Evolutionary conservation across 1,140 invertebrate species (phyloP), one percentile per base, ranked within the genome.

Genomic region (Schmidtea mediterranea): DNA sequence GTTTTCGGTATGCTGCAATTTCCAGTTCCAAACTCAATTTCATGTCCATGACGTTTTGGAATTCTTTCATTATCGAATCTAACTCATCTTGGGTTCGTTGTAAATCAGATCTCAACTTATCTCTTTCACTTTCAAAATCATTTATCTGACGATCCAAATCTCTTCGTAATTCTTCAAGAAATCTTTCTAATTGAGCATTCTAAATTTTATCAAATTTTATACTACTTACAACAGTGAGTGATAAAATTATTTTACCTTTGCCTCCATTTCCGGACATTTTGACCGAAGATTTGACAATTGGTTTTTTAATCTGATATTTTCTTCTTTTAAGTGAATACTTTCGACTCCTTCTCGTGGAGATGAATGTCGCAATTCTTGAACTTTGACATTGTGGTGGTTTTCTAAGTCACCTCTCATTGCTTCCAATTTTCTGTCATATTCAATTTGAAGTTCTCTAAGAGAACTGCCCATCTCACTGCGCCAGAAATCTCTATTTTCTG

Each of bases 281-380:
- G 55, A 54, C 16, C 66, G 57, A 23, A 66, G 46, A 51, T 70
- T 68, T 13, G 57, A 56, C 40, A 69, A 54, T 51, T 64, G 60
- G 39, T 58, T 61, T 19, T 59, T 55, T 5, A 69, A 53, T 49
- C 67, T 66, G 57, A 66, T 69, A 50, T 61, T 59, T 53, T 70
- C 69, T 50, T 70, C 69, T 24, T 63, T 62, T 16, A 60, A 54
- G 52, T 69, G 65, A 2, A 62, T 60, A 36, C 66, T 61, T 52
- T 70, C 69, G 62, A 69, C 67, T 56, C 68, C 68, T 51, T 69
- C 64, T 41, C 67, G 63, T 26, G 63, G 65, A 41, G 65, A 61
- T 26, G 67, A 66, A 45, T 66, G 68, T 49, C 69, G 62, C 57
- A 69, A 66, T 55, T 70, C 68, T 59, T 70, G 68, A 15, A 70